Conservation (phyloP, 2,888 invertebrate species). For the Acanthosepion pharaonis region DNA sequence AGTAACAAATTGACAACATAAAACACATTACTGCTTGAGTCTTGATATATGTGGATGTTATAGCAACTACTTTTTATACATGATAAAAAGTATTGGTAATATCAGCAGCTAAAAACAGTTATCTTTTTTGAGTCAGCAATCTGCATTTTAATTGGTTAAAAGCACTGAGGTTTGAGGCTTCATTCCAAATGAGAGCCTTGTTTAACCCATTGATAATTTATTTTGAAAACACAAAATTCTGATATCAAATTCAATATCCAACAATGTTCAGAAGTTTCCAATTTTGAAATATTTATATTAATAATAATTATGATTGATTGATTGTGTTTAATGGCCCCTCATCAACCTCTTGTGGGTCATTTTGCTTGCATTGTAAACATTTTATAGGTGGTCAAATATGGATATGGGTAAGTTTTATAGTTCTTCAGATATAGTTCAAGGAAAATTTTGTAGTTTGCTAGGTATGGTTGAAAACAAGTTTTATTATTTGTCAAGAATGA, state of each 20-base stretch:
- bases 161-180: not conserved
- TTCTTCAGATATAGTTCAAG: no score
- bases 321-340: no score
- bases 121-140: not conserved
- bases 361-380: no score
- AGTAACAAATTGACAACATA: not conserved
- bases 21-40: not conserved
- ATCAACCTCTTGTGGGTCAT: no score
- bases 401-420: no score
- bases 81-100: not conserved
- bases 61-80: not conserved
- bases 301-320: not conserved
- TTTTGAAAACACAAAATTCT: not conserved
- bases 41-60: not conserved
- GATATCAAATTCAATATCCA: not conserved
- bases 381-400: no score
- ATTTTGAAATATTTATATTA: not conserved
- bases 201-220: not conserved
- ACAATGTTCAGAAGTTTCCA: not conserved
- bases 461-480: no score
- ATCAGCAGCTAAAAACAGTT: not conserved
- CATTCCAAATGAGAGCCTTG: not conserved
- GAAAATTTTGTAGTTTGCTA: no score
- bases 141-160: not conserved
- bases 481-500: no score